Percentiles rank a stretch among this genome's conserved stretches.
phyloP scores from a whole-genome alignment of 2,113 vertebrate species.

The Tapirus terrestris region DNA sequence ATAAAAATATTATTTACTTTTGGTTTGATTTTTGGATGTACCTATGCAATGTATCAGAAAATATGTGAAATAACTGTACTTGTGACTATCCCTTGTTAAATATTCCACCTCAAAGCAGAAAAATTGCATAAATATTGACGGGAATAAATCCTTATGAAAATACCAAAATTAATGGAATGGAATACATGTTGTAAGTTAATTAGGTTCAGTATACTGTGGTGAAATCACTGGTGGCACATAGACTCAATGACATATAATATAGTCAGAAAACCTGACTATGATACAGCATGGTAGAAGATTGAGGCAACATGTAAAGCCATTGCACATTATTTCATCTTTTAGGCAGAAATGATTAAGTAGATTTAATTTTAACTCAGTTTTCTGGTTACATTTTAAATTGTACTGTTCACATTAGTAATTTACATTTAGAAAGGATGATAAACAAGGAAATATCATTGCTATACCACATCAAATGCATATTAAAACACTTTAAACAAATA shows the following conservation, averaged over 20 bases:
- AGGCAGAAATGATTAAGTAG: slow-evolving; percentile 17
- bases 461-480: background rate
- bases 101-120: background rate
- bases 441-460: background rate
- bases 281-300: background rate
- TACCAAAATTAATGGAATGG: background rate
- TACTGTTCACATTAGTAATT: slow-evolving; percentile 3
- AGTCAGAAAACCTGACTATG: background rate
- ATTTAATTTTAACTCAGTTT: slow-evolving; percentile 29
- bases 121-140: background rate
- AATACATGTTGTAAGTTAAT: background rate
- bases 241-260: background rate
- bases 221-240: background rate
- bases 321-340: slow-evolving; percentile 46
- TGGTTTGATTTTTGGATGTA: background rate
- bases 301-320: background rate
- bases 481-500: background rate
- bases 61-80: background rate
- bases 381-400: slow-evolving; percentile 32
- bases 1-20: background rate
- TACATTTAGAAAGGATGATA: slow-evolving; percentile 14
- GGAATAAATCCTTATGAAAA: background rate
- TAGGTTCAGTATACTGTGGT: background rate
- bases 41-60: background rate
- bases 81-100: background rate